These are phyloP conservation scores for Enteromius radiatus DNA, from an alignment of 2,797 vertebrate species.

Conservation along the genomic window DNA sequence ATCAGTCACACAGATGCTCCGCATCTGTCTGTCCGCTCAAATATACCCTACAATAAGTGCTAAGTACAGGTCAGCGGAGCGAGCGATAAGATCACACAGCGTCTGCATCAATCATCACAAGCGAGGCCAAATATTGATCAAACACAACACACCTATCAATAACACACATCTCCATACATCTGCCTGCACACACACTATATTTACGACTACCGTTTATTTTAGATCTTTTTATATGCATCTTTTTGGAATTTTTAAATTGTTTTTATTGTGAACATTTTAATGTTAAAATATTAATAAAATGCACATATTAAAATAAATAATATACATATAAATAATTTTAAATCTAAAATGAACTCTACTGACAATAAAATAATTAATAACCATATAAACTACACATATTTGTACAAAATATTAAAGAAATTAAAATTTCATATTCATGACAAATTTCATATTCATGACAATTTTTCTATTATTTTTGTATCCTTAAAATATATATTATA, in stretches of 20 bases:
- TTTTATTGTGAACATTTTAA: neutral
- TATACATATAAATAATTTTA: neutral
- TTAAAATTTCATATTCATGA: no score
- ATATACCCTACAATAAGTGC: neutral
- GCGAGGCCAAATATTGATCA: slow-evolving; percentile 75
- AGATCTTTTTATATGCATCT: no score
- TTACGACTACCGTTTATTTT: no score
- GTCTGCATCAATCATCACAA: slow-evolving; percentile 40
- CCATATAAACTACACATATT: no score
- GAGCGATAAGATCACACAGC: slow-evolving; percentile 11
- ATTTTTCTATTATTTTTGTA: no score
- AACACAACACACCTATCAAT: slow-evolving; percentile 71
- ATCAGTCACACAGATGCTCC: slow-evolving; percentile 10
- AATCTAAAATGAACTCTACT: no score
- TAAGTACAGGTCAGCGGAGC: neutral
- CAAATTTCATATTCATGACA: no score
- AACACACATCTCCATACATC: slow-evolving; percentile 64
- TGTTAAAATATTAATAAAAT: neutral
- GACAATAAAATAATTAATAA: no score
- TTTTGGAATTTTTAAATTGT: no score
- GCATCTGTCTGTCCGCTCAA: neutral
- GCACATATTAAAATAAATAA: neutral
- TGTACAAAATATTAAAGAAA: no score
- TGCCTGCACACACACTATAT: neutral
- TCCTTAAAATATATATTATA: no score